A percentile compares a stretch with the other conserved stretches of the same genome.
phyloP scores from a whole-genome alignment of 1,140 invertebrate species.

The Heliconius melpomene region DNA sequence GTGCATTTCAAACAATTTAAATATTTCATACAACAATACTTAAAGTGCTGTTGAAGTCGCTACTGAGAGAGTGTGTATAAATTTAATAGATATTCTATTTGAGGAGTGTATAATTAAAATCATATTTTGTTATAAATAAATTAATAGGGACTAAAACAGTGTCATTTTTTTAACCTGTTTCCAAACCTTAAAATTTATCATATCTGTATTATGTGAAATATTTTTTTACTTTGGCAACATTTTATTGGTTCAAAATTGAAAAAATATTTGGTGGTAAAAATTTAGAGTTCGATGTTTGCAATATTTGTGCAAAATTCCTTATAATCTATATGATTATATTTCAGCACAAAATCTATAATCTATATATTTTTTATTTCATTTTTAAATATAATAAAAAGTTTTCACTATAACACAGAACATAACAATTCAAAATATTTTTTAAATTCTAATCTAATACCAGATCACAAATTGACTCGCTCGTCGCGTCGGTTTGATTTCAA shows the following conservation, averaged over 20 bases:
- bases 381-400: not conserved
- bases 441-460: not conserved
- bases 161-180: not conserved
- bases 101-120: not conserved
- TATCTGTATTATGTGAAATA: not conserved
- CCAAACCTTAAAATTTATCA: not conserved
- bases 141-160: not conserved
- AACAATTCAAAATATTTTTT: not conserved
- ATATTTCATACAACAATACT: not conserved
- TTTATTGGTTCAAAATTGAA: not conserved
- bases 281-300: not conserved
- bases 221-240: slow-evolving; percentile 9
- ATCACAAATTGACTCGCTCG: not conserved
- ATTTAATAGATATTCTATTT: not conserved
- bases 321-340: not conserved
- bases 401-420: not conserved
- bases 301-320: not conserved
- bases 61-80: not conserved
- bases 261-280: not conserved
- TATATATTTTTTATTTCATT: not conserved
- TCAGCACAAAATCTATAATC: not conserved
- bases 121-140: not conserved
- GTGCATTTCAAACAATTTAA: not conserved
- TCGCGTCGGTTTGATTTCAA: not conserved
- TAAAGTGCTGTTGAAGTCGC: not conserved